Percentiles rank a stretch among this genome's conserved stretches.
phyloP scores from a whole-genome alignment of 1,140 invertebrate species.

The Chelonus insularis region DNA sequence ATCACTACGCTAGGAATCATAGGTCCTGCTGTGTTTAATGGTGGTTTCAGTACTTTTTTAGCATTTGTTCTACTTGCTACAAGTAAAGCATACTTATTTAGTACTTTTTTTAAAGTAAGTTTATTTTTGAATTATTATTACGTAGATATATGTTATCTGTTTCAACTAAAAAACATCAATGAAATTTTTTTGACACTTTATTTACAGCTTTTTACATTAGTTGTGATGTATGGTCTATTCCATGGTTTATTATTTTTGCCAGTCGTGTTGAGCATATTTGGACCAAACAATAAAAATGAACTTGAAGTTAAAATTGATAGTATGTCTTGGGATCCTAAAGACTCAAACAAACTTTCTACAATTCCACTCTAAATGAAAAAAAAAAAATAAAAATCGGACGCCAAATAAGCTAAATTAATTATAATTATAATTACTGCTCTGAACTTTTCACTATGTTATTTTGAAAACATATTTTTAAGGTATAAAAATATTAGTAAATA shows the following conservation, averaged over 20 bases:
- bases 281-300: constrained; percentile 49
- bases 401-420: not conserved
- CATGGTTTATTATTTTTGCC: constrained; percentile 64
- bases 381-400: not conserved
- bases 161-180: too few relatives aligned
- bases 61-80: constrained; percentile 59
- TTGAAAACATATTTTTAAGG: too few relatives aligned
- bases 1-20: constrained; percentile 53
- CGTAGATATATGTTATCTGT: too few relatives aligned
- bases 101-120: constrained; percentile 60
- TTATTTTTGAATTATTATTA: too few relatives aligned
- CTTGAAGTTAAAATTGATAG: constrained; percentile 36
- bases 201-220: constrained; percentile 60
- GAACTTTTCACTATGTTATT: too few relatives aligned
- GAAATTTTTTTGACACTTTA: not conserved
- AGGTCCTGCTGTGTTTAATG: constrained; percentile 61
- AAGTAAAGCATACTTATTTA: constrained; percentile 60
- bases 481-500: too few relatives aligned
- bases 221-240: constrained; percentile 64
- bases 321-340: constrained; percentile 33
- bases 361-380: constrained; percentile 19
- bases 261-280: constrained; percentile 62
- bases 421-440: too few relatives aligned
- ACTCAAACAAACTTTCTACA: constrained; percentile 43
- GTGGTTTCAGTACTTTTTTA: constrained; percentile 61